Evolutionary conservation across 2,888 invertebrate species (phyloP), one percentile per base, ranked within the genome.

Genomic region (Caenorhabditis sp.): DNA sequence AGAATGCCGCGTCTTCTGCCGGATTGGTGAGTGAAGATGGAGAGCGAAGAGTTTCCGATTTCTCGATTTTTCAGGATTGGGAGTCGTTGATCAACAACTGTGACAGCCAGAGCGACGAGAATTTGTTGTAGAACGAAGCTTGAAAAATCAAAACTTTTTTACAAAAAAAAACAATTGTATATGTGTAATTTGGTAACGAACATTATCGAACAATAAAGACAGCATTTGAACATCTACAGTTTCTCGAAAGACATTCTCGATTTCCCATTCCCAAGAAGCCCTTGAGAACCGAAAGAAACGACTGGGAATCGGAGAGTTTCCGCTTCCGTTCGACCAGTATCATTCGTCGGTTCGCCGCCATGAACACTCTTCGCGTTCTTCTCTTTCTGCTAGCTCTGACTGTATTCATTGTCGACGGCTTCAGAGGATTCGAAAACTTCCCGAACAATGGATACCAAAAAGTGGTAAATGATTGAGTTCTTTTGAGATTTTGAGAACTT

Each of bases 41-140:
- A 32, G n/a, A 2, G 15, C 4, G 18, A 24, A 6, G 32, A 18
- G 18, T 6, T n/a, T 40, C 2, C 2, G 18, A n/a, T 15, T 20
- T 8, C 13, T 1, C 44, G 35, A n/a, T n/a, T 56, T 68, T 76
- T 40, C 67, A 76, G 56, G 67, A 82, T 28, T 82, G 81, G 81
- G 71, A 82, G 22, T 61, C 81, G 20, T 44, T 82, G 18, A 62
- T 82, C 35, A 68, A 77, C 26, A 51, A 65, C 18, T 72, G 67
- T 22, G 77, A 82, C 51, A 70, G n/a, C 9, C 62, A 80, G 18
- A 70, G 56, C 40, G 74, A 77, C 15, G 81, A 82, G 24, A 82
- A 82, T 62, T 53, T 77, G n/a, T 50, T 82, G 37, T 82, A 53
- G 47, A 51, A 6, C 28, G n/a, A n/a, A n/a, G n/a, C n/a, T n/a